Percentiles rank a stretch among this genome's conserved stretches.
Evolutionary conservation across 2,113 vertebrate genomes (phyloP).

Genomic region (Ochotona curzoniae): DNA sequence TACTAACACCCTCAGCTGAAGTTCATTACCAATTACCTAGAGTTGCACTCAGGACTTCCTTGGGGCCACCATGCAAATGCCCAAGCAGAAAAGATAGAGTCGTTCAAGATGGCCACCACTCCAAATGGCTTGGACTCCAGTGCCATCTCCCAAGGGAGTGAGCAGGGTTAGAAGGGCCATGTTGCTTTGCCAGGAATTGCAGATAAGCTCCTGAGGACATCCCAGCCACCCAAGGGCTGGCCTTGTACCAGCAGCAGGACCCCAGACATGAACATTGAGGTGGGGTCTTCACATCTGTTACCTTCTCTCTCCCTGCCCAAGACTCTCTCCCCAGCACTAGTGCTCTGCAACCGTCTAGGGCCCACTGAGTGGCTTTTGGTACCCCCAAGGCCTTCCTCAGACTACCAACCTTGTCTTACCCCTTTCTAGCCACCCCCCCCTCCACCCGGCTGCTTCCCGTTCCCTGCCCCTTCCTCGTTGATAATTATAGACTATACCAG

Average conservation of each 20-base stretch:
- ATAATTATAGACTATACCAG: not conserved
- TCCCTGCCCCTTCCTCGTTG: not conserved
- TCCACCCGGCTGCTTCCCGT: no score
- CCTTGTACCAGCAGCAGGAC: not conserved
- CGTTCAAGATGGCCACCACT: not conserved
- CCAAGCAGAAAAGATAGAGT: not conserved
- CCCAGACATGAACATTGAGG: not conserved
- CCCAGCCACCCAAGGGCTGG: no score
- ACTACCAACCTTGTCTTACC: not conserved
- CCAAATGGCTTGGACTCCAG: not conserved
- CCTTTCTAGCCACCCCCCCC: not conserved
- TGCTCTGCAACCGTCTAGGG: not conserved
- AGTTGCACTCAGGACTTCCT: conserved; percentile 7
- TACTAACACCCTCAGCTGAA: conserved; percentile 55
- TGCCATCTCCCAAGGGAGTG: not conserved
- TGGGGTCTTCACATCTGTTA: not conserved
- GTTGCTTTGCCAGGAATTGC: not conserved
- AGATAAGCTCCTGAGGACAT: not conserved
- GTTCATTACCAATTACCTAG: conserved; percentile 64
- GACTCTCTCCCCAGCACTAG: not conserved
- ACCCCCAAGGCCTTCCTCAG: not conserved
- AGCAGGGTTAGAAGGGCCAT: not conserved
- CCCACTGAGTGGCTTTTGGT: not conserved
- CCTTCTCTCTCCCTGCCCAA: not conserved
- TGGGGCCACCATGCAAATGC: not conserved